These are phyloP conservation scores for Lates japonicus DNA, from an alignment of 2,797 vertebrate genomes.

Conservation along the genomic window DNA sequence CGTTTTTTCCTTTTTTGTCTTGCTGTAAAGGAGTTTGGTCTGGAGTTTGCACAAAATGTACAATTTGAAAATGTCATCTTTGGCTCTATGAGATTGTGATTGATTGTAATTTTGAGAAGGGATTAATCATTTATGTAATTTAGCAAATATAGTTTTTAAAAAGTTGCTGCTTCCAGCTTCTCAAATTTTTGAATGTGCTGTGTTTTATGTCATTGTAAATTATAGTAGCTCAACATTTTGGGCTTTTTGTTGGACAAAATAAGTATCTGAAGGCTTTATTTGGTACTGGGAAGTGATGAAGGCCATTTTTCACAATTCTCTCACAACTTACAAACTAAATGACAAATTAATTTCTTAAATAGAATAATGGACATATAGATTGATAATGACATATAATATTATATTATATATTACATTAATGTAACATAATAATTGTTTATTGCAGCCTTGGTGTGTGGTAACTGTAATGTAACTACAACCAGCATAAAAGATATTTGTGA, in stretches of 20 bases:
- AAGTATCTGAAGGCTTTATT: not conserved
- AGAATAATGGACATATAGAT: no score
- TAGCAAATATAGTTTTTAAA: not conserved
- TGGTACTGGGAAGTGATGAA: not conserved
- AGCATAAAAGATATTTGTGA: no score
- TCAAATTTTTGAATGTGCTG: no score
- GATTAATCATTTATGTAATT: not conserved
- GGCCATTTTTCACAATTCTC: not conserved
- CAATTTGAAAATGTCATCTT: not conserved
- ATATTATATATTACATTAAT: no score
- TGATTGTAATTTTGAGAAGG: not conserved
- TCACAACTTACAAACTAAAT: not conserved
- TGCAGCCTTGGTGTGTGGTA: not conserved
- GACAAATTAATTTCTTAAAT: not conserved
- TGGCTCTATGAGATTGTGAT: not conserved
- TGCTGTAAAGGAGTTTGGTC: no score
- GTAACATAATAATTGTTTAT: not conserved
- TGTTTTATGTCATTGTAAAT: not conserved
- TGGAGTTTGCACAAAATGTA: not conserved
- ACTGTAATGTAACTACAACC: not conserved
- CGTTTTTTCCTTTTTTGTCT: not conserved
- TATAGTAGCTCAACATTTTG: not conserved
- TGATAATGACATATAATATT: no score
- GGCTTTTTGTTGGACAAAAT: not conserved
- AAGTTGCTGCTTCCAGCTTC: no score